Percentiles rank a stretch among this genome's conserved stretches.
phyloP scores from a whole-genome alignment of 2,888 invertebrate species.

The Cantharis nigra region DNA sequence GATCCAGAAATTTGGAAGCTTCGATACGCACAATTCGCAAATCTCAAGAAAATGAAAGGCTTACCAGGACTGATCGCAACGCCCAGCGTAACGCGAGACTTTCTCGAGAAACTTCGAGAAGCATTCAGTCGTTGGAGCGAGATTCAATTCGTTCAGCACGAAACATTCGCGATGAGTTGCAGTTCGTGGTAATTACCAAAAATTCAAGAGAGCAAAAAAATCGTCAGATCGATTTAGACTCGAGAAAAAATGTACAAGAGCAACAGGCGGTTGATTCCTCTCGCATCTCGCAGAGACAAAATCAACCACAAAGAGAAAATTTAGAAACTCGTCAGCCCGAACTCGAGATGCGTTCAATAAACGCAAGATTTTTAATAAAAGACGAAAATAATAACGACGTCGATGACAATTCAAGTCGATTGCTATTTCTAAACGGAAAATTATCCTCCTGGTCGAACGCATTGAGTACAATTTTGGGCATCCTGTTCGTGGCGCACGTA shows the following conservation, averaged over 20 bases:
- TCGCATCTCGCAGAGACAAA: no score
- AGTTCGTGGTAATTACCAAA: not conserved
- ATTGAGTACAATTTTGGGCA: not conserved
- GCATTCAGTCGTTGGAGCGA: not conserved
- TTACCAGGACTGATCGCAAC: not conserved
- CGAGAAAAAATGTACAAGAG: not conserved
- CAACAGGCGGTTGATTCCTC: no score
- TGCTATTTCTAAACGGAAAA: not conserved
- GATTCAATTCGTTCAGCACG: not conserved
- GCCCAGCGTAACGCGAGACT: not conserved
- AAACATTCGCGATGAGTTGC: not conserved
- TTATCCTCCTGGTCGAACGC: not conserved
- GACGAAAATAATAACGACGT: not conserved
- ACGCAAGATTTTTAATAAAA: not conserved
- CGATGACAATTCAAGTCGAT: not conserved
- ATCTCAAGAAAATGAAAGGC: not conserved
- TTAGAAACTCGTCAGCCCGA: not conserved
- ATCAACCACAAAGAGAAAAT: not conserved
- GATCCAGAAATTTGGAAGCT: not conserved
- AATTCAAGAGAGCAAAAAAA: not conserved
- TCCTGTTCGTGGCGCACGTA: not conserved
- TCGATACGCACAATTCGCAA: not conserved
- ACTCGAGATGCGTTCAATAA: not conserved
- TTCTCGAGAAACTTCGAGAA: not conserved
- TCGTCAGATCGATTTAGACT: not conserved